phyloP scores from a whole-genome alignment of 2,797 vertebrate genomes.

The Hoplostethus atlanticus region DNA sequence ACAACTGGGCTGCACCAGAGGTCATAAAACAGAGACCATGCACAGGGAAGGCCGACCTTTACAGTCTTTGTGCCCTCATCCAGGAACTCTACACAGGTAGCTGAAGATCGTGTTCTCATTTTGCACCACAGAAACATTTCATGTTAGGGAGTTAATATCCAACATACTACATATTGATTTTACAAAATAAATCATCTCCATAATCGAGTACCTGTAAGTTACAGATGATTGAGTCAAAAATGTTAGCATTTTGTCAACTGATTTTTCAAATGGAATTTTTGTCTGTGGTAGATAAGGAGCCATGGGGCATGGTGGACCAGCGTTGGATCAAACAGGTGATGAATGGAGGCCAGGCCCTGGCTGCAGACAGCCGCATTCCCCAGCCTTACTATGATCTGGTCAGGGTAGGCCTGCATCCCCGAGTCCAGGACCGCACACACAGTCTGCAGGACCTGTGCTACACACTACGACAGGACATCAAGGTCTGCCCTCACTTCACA shows the following conservation, averaged over 20 bases:
- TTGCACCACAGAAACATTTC: neutral
- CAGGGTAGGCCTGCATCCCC: constrained; percentile 66
- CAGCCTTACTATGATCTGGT: constrained; percentile 75
- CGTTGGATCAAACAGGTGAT: constrained; percentile 68
- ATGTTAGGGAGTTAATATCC: neutral
- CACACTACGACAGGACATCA: constrained; percentile 65
- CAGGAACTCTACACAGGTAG: constrained; percentile 83
- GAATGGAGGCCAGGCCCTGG: constrained; percentile 68
- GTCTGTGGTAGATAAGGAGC: constrained; percentile 69
- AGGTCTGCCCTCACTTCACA: constrained; percentile 53
- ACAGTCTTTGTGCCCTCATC: constrained; percentile 80
- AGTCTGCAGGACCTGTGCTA: constrained; percentile 75
- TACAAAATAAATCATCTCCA: no score
- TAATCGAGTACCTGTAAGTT: no score
- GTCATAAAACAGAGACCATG: constrained; percentile 68
- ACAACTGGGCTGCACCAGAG: constrained; percentile 84
- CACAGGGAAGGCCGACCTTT: constrained; percentile 79
- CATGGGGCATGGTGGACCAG: constrained; percentile 73
- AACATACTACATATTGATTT: no score
- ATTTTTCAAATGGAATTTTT: neutral
- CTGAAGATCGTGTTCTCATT: neutral
- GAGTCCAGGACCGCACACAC: constrained; percentile 64
- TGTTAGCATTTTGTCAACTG: neutral
- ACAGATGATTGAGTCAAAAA: neutral
- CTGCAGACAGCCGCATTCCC: constrained; percentile 65